Evolutionary conservation across 2,888 invertebrate genomes (phyloP).

Genomic region (Lingula anatina): DNA sequence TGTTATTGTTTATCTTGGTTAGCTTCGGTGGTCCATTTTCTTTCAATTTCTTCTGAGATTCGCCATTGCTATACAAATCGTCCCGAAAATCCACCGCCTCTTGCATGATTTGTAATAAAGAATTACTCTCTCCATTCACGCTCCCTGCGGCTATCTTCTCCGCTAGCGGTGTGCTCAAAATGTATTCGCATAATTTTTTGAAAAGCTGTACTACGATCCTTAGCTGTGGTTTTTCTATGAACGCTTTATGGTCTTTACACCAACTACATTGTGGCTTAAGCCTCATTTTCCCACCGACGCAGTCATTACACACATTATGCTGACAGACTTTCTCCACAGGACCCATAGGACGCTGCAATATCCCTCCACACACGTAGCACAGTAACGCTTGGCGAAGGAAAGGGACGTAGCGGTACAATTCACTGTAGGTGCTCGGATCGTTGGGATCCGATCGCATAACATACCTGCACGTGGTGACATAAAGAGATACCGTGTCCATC

Average conservation of each 20-base stretch:
- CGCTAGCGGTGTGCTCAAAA: conserved; percentile 55
- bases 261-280: conserved; percentile 77
- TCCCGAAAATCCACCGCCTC: conserved; percentile 35
- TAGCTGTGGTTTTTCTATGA: conserved; percentile 75
- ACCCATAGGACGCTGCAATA: conserved; percentile 75
- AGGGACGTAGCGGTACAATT: conserved; percentile 76
- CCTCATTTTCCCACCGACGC: conserved; percentile 78
- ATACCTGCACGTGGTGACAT: conserved; percentile 75
- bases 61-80: too few species aligned
- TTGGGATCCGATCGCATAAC: conserved; percentile 68
- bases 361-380: conserved; percentile 82
- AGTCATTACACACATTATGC: conserved; percentile 81
- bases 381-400: conserved; percentile 80
- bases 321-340: conserved; percentile 76
- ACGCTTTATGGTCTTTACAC: conserved; percentile 79
- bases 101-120: conserved; percentile 28
- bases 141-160: conserved; percentile 13
- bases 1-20: too few species aligned
- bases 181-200: conserved; percentile 79
- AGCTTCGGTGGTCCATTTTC: too few species aligned
- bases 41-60: too few species aligned
- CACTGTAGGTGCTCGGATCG: conserved; percentile 67
- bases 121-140: conserved; percentile 31
- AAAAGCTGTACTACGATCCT: conserved; percentile 80
- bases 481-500: conserved; percentile 80